Base-by-base conservation (phyloP, 2,113 vertebrate species). In the Pseudopipra pipra region DNA sequence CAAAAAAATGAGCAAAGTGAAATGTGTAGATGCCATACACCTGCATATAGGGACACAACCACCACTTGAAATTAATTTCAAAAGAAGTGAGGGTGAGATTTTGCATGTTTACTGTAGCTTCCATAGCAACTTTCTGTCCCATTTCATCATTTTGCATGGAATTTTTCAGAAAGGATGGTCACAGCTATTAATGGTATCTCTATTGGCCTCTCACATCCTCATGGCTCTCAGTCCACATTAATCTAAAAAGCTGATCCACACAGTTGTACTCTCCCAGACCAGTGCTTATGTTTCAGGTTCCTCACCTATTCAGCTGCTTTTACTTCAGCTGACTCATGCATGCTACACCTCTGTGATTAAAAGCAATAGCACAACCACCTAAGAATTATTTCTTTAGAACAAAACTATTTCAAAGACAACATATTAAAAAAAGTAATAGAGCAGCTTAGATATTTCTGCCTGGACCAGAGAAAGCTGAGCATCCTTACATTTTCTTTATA, bases 161-260 rank as follows among this genome's bases (percentile, higher is more conserved):
- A 41, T 41, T 75, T 79, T 88, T 54, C 56, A 46, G 43, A 3
- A 1, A 68, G 68, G 41, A 44, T 2, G 3, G 31, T 3, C 41
- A 35, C 23, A 85, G 51, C 24, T 56, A 37, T 30, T 37, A 73
- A 31, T 39, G 44, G 19, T 37, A 28, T 84, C 78, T 58, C 43
- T 86, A 27, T 39, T 13, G 24, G 22, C 6, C 24, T 67, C 81
- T 27, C n/a, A 22, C 16, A 54, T 51, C 51, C 70, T n/a, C 5
- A 1, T 2, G 0, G 55, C 27, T 74, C 31, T 61, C 44, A 30
- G 39, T 31, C 22, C 1, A 0, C 21, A 55, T 54, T n/a, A 10
- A 2, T 51, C 31, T 20, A 4, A 35, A 35, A n/a, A 63, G 35
- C 35, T 62, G 20, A 51, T 68, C 47, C 33, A 65, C 16, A 25